Evolutionary conservation across 2,113 vertebrate genomes (phyloP), one percentile per base, ranked within the genome.

Genomic region (Aphyosemion australe): DNA sequence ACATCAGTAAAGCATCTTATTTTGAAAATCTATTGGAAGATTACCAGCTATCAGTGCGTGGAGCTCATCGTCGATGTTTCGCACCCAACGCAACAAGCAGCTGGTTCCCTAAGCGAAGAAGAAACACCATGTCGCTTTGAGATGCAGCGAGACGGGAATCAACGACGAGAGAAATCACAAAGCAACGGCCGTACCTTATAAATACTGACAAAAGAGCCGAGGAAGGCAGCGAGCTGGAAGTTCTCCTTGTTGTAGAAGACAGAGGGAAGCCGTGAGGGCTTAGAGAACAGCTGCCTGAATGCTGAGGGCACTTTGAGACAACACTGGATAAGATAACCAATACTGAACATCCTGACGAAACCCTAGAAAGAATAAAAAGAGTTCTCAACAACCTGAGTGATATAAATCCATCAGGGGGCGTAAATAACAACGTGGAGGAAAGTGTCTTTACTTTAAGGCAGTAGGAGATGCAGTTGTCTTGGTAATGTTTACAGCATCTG

Each of bases 221-320:
- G 91, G 74, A 99, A 99, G 62, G 96, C 97, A 21, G 96, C 97
- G 0, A 99, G 94, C 77, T 97, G 97, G 85, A 99, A 98, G 88
- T 98, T 99, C 72, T 99, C 97, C 83, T 97, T 98, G 90, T 97
- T 98, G 93, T 98, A 99, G 89, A 99, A 96, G 59, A 98, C 94
- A 1, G 95, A 96, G 32, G 96, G 80, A 3, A 99, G 89, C 5
- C 94, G 90, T 2, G 97, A 99, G 0, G 97, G 97, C 68, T 96
- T 93, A 53, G 97, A 96, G 84, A 98, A 96, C 83, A 95, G 90
- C 76, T 97, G 94, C 32, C 97, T 92, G 84, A 98, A 96, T 0
- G 96, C 91, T 66, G 96, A 97, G 46, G 97, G 97, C 57, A 99
- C 93, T 84, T 95, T 95, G 65, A 99, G 94, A 89, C 97, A 98